These are phyloP conservation scores for Podiceps cristatus DNA, from an alignment of 2,113 vertebrate genomes.

Conservation along the genomic window DNA sequence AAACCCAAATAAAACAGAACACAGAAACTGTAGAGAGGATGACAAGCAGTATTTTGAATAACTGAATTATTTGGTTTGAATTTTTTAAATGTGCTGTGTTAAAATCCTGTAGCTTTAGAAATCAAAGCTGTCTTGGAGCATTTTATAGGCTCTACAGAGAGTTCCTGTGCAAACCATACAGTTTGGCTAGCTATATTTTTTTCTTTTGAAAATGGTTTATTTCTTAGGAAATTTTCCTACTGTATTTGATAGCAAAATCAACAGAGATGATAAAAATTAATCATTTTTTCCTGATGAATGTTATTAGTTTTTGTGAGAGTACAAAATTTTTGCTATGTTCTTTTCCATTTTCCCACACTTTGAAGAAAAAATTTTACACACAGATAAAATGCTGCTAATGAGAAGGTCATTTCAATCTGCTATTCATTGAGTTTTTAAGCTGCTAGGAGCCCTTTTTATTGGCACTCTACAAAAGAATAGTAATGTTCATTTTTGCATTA, in stretches of 20 bases:
- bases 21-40: not conserved
- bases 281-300: not conserved
- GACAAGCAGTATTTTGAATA: not conserved
- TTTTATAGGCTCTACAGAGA: not conserved
- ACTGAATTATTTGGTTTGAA: not conserved
- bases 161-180: not conserved
- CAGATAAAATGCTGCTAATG: not conserved
- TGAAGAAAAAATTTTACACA: not conserved
- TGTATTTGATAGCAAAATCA: not conserved
- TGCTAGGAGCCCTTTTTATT: not conserved
- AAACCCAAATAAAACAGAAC: not conserved
- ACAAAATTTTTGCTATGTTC: not conserved
- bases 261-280: not conserved
- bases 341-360: not conserved
- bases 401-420: not conserved
- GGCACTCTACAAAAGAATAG: not conserved
- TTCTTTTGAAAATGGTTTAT: not conserved
- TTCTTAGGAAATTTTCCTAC: not conserved
- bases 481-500: conserved; percentile 49
- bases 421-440: not conserved
- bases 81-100: not conserved
- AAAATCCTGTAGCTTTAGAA: not conserved
- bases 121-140: not conserved
- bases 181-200: not conserved
- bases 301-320: not conserved